Evolutionary conservation across 2,113 vertebrate species (phyloP).

Genomic region (Notiomystis cincta): DNA sequence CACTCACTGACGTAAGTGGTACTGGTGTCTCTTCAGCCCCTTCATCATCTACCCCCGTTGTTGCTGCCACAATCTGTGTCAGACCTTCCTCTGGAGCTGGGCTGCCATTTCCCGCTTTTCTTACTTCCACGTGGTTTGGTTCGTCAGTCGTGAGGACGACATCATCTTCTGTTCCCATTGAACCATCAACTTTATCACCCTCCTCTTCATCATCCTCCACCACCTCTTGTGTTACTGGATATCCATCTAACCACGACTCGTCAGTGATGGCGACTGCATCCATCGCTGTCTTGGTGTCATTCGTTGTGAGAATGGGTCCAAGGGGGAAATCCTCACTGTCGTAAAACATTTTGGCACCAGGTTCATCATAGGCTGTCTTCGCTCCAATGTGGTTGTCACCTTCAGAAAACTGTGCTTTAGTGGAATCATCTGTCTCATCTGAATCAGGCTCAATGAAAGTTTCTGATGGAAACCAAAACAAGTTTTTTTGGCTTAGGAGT

Average conservation of each 20-base stretch:
- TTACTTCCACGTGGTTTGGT: constrained; percentile 68
- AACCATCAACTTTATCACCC: constrained; percentile 64
- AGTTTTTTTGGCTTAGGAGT: constrained; percentile 82
- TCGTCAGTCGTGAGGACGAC: constrained; percentile 42
- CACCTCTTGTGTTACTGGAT: constrained; percentile 78
- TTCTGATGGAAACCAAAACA: constrained; percentile 87
- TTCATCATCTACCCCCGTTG: constrained; percentile 2
- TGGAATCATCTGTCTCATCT: constrained; percentile 36
- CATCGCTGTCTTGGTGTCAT: constrained; percentile 56
- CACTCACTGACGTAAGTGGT: constrained; percentile 18
- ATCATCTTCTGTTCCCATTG: constrained; percentile 66
- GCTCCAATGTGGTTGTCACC: constrained; percentile 65
- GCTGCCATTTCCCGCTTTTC: not conserved
- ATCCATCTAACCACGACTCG: constrained; percentile 88
- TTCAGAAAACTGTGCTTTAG: constrained; percentile 57
- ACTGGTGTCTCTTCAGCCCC: not conserved
- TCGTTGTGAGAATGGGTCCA: constrained; percentile 56
- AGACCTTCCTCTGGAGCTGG: constrained; percentile 31
- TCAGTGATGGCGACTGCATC: constrained; percentile 73
- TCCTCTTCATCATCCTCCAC: constrained; percentile 61
- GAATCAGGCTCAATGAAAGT: constrained; percentile 72
- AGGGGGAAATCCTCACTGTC: constrained; percentile 54
- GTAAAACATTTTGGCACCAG: constrained; percentile 47
- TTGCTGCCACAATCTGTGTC: constrained; percentile 8
- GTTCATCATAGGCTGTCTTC: constrained; percentile 58